A percentile compares a stretch with the other conserved stretches of the same genome.
Conservation (phyloP, 2,888 invertebrate species). For the Nebria brevicollis region DNA sequence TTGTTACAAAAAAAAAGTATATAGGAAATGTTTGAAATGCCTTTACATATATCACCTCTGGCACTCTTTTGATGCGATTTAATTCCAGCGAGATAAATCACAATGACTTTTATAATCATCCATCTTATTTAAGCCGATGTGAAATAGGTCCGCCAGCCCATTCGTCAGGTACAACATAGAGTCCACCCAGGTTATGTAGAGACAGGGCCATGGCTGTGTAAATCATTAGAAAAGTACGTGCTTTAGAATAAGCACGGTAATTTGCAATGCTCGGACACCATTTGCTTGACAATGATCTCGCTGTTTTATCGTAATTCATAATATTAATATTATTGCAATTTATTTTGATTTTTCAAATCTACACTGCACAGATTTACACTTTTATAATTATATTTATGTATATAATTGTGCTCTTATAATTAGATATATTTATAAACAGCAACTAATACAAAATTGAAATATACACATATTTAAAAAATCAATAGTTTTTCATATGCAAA, state of each 20-base stretch:
- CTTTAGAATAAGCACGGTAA: conserved; percentile 40
- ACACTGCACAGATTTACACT: no score
- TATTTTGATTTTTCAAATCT: neutral
- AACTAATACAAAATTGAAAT: no score
- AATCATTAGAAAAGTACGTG: conserved; percentile 45
- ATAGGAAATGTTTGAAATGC: neutral
- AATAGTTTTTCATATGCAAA: no score
- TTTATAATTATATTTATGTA: no score
- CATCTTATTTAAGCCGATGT: conserved; percentile 40
- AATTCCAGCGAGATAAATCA: conserved; percentile 38
- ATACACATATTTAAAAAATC: no score
- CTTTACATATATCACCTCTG: conserved; percentile 1
- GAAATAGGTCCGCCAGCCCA: conserved; percentile 14
- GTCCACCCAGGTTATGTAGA: conserved; percentile 9
- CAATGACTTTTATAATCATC: conserved; percentile 44
- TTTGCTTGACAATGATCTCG: neutral
- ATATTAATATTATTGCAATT: neutral
- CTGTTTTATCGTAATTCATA: neutral
- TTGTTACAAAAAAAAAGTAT: neutral
- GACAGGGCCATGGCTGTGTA: conserved; percentile 17
- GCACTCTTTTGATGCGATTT: conserved; percentile 28
- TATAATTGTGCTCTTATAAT: no score
- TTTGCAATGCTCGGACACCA: neutral
- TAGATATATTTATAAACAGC: no score
- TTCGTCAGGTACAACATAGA: conserved; percentile 29